phyloP scores from a whole-genome alignment of 2,797 vertebrate species.

The Protosalanx chinensis region DNA sequence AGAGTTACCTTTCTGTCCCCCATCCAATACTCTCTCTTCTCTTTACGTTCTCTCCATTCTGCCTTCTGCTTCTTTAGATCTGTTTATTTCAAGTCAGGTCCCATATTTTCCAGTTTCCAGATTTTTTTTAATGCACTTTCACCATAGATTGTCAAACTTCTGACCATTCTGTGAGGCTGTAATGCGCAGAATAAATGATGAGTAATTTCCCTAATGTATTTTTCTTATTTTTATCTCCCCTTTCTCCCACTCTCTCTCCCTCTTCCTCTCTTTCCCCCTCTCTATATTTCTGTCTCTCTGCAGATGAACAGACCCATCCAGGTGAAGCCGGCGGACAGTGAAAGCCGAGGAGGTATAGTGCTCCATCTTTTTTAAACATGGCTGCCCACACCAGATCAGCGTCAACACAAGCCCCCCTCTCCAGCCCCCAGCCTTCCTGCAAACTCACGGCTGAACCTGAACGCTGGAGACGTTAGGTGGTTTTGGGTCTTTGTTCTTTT shows the following conservation, averaged over 20 bases:
- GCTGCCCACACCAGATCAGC: slow-evolving; percentile 61
- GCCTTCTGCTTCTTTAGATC: neutral
- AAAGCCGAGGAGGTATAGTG: slow-evolving; percentile 95
- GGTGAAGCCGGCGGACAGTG: slow-evolving; percentile 98
- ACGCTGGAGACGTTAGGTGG: no score
- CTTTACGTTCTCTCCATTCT: neutral
- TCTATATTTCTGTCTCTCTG: slow-evolving; percentile 2
- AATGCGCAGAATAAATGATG: no score
- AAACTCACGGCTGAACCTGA: no score
- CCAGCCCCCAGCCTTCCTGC: slow-evolving; percentile 37
- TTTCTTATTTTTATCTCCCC: neutral
- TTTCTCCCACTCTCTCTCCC: neutral
- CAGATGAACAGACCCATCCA: slow-evolving; percentile 99
- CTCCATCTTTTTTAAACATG: slow-evolving; percentile 45
- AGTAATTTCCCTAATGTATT: neutral
- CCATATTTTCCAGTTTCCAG: neutral
- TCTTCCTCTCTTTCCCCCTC: neutral
- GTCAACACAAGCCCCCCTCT: slow-evolving; percentile 53
- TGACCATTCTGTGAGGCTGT: neutral
- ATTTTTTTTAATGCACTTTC: neutral
- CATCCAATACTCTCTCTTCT: neutral
- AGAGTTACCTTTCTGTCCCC: no score
- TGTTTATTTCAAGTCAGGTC: neutral
- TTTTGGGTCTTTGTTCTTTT: no score
- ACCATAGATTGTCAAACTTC: neutral